These are phyloP conservation scores for Grus americana DNA, from an alignment of 2,113 vertebrate species.

Conservation along the genomic window DNA sequence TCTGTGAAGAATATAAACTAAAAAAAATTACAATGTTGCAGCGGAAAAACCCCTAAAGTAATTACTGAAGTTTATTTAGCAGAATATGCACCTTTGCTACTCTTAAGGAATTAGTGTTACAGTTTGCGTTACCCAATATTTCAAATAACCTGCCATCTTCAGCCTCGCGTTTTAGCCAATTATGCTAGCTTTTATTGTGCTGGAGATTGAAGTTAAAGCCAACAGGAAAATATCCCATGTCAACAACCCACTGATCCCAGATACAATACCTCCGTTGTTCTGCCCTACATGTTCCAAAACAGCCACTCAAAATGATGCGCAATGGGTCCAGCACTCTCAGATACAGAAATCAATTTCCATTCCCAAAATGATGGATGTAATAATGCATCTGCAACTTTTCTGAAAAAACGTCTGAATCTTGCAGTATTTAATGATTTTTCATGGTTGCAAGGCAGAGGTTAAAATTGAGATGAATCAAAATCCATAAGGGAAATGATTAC, in stretches of 20 bases:
- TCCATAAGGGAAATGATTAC: not conserved
- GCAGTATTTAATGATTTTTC: not conserved
- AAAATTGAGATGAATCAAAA: not conserved
- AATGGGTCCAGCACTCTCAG: fast-evolving
- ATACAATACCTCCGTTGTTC: not conserved
- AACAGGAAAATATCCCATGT: not conserved
- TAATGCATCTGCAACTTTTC: not conserved
- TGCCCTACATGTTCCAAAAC: not conserved
- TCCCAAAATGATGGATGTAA: not conserved
- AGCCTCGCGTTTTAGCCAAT: not conserved
- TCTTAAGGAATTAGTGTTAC: conserved; percentile 40
- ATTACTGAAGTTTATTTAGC: conserved; percentile 62
- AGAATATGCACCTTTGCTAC: conserved; percentile 55
- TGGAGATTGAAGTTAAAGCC: not conserved
- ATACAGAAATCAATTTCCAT: not conserved
- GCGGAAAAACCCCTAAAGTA: conserved; percentile 67
- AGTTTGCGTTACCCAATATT: not conserved
- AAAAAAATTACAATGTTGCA: conserved; percentile 59
- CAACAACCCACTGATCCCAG: not conserved
- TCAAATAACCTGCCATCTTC: conserved; percentile 24
- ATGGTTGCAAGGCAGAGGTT: not conserved
- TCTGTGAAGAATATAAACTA: conserved; percentile 57
- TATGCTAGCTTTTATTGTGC: not conserved
- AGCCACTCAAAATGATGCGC: not conserved
- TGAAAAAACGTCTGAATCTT: not conserved